Evolutionary conservation across 1,140 invertebrate genomes (phyloP).

Genomic region (Dryas iulia): DNA sequence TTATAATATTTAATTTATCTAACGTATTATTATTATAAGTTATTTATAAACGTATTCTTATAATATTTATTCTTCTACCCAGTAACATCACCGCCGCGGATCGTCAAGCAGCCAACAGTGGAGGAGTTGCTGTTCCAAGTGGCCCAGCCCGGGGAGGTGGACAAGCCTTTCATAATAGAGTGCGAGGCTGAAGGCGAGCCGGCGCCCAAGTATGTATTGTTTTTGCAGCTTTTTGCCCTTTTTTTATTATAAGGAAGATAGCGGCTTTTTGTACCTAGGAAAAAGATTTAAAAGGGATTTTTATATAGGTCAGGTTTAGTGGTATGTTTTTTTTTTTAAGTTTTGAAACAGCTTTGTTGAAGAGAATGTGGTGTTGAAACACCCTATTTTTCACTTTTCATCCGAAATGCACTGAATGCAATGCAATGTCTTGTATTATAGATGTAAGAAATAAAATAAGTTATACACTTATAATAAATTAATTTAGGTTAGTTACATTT

Average conservation of each 20-base stretch:
- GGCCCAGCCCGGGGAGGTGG: slow-evolving; percentile 89
- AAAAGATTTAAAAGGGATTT: background rate
- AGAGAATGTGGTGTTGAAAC: too few relatives aligned
- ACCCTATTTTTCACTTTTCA: too few relatives aligned
- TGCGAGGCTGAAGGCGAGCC: slow-evolving; percentile 97
- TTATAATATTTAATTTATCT: too few relatives aligned
- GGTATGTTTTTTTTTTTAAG: too few relatives aligned
- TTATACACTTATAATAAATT: too few relatives aligned
- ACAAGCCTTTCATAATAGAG: slow-evolving; percentile 96
- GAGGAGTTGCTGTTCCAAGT: slow-evolving; percentile 96
- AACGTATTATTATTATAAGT: too few relatives aligned
- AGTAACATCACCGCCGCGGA: slow-evolving; percentile 93
- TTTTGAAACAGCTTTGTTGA: too few relatives aligned
- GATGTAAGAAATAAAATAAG: too few relatives aligned
- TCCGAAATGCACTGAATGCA: too few relatives aligned
- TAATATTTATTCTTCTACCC: slow-evolving; percentile 10
- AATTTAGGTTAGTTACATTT: too few relatives aligned
- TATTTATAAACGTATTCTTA: too few relatives aligned
- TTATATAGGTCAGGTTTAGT: background rate
- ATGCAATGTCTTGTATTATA: too few relatives aligned
- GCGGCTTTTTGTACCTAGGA: background rate
- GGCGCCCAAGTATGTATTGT: slow-evolving; percentile 87
- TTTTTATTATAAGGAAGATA: background rate
- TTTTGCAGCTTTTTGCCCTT: background rate
- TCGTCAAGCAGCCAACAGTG: slow-evolving; percentile 94